A percentile compares a stretch with the other conserved stretches of the same genome.
Conservation (phyloP, 2,797 vertebrate species). For the Propithecus deckenii region DNA sequence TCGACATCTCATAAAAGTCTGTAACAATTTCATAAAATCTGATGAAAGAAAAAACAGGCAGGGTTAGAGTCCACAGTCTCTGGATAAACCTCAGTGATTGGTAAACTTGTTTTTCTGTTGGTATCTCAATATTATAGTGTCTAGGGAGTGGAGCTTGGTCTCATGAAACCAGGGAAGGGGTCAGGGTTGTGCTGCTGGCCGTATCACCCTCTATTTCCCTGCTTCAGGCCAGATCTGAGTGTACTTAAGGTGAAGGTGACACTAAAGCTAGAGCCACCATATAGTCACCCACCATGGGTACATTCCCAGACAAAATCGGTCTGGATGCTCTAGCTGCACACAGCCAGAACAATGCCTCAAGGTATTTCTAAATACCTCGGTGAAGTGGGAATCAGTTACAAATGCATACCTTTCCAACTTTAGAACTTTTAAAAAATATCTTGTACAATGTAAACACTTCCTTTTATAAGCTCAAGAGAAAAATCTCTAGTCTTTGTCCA, state of each 20-base stretch:
- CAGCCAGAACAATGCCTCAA: neutral
- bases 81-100: neutral
- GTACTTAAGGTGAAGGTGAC: neutral
- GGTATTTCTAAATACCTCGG: neutral
- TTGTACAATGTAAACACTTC: neutral
- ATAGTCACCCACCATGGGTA: accelerated
- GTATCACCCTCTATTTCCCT: too few species aligned
- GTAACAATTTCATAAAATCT: neutral
- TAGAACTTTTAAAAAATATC: neutral
- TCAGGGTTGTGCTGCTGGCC: neutral
- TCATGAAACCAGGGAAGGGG: neutral
- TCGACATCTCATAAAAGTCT: neutral
- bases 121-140: accelerated
- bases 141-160: neutral
- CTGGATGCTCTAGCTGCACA: neutral
- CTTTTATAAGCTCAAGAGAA: neutral
- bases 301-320: neutral
- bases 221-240: neutral
- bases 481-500: neutral
- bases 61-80: neutral
- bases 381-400: neutral
- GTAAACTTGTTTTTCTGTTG: neutral
- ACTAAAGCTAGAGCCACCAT: neutral
- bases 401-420: neutral
- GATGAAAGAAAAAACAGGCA: neutral